Base-by-base conservation (phyloP, 2,113 vertebrate genomes). In the Clarias macrocephalus region DNA sequence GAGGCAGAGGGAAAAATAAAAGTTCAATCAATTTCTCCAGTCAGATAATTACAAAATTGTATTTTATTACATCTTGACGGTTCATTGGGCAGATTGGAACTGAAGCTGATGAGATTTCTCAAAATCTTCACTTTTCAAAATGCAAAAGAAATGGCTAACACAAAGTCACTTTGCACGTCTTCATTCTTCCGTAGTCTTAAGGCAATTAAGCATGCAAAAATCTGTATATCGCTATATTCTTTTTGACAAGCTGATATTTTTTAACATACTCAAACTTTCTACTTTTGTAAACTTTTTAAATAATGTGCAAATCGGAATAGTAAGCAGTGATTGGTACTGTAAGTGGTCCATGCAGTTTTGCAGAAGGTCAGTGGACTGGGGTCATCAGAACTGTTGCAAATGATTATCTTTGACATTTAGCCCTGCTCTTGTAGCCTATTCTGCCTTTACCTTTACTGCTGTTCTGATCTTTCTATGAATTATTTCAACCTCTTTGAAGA, bases 41-140 rank as follows among this genome's bases (percentile, higher is more conserved):
- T 42, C 65, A 30, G 54, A 84, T 60, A 18, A 80, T 84, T 84
- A 84, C 63, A 76, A 76, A 60, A 19, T 63, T 66, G 80, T 80
- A 86, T 33, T 63, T 84, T 76, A 86, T 13, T 33, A 62, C 68
- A 60, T 76, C 72, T n/a, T 90, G 87, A 82, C 80, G 80, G 84
- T 75, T 84, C 73, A 77, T 76, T 84, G 84, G 81, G 81, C 56
- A 30, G 59, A 86, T 25, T 68, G 57, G 33, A 88, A n/a, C 48
- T 56, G 57, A 75, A 23, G 81, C 37, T 70, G 83, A 82, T 25
- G 77, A 81, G 30, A 48, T 86, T 42, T 88, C 80, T 68, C 54
- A 86, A 73, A 73, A 42, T 42, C 16, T 11, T 23, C n/a, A 18
- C 81, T 85, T 48, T 52, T 28, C 62, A 56, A 79, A 15, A n/a